Evolutionary conservation across 2,113 vertebrate genomes (phyloP).

Genomic region (Gavialis gangeticus): DNA sequence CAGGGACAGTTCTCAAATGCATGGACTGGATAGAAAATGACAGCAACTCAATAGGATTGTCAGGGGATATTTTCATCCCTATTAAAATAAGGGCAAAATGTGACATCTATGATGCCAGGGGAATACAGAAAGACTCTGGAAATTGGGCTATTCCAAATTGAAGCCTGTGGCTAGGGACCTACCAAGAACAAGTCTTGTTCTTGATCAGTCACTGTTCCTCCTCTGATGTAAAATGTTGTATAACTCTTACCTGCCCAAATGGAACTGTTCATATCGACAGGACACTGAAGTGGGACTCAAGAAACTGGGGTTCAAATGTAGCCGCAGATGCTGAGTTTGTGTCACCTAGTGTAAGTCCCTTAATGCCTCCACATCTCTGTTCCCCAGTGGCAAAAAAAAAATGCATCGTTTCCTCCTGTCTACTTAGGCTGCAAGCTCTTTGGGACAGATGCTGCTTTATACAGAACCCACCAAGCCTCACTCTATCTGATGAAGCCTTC

Average conservation of each 20-base stretch:
- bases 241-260: accelerated
- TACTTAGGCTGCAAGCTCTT: accelerated
- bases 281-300: not conserved
- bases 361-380: not conserved
- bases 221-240: accelerated
- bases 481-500: not conserved
- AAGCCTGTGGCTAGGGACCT: not conserved
- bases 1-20: not conserved
- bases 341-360: accelerated
- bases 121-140: accelerated
- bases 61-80: not conserved
- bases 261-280: not conserved
- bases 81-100: not conserved
- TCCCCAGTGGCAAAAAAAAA: not conserved
- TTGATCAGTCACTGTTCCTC: not conserved
- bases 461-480: accelerated
- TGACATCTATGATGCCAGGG: not conserved
- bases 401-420: accelerated
- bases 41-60: not conserved
- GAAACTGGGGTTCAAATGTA: accelerated
- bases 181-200: accelerated
- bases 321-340: accelerated
- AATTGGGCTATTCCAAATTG: accelerated
- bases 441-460: accelerated
- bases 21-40: not conserved